phyloP scores from a whole-genome alignment of 2,797 vertebrate genomes.

The Pelobates cultripes region DNA sequence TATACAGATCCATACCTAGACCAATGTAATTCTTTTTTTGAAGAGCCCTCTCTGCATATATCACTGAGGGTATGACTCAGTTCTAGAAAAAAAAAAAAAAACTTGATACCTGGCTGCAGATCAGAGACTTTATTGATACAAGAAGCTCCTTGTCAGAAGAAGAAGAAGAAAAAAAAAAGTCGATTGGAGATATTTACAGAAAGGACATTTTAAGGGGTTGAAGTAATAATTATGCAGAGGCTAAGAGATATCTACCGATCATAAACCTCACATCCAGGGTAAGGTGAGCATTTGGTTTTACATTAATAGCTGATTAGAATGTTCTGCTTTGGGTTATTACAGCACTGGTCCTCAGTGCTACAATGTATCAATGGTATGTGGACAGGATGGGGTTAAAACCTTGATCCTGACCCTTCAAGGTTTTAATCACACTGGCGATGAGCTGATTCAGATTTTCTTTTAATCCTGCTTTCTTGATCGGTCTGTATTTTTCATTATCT shows the following conservation, averaged over 20 bases:
- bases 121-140: slow-evolving; percentile 11
- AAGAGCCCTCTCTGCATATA: slow-evolving; percentile 28
- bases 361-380: not conserved
- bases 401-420: slow-evolving; percentile 36
- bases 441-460: slow-evolving; percentile 14
- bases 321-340: slow-evolving; percentile 17
- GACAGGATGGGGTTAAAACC: not conserved
- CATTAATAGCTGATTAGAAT: slow-evolving; percentile 15
- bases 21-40: slow-evolving; percentile 32
- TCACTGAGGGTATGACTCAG: slow-evolving; percentile 31
- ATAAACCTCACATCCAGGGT: slow-evolving; percentile 13
- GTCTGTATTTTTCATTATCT: not conserved
- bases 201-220: slow-evolving; percentile 15
- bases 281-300: slow-evolving; percentile 42
- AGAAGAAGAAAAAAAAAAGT: not conserved
- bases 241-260: slow-evolving; percentile 33
- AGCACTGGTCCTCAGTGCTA: not conserved
- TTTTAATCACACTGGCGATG: slow-evolving; percentile 5
- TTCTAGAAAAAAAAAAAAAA: slow-evolving; percentile 6
- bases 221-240: slow-evolving; percentile 45
- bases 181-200: slow-evolving; percentile 17
- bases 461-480: slow-evolving; percentile 11
- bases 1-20: slow-evolving; percentile 41
- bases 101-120: slow-evolving; percentile 16
- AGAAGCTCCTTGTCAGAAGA: slow-evolving; percentile 3